Evolutionary conservation across 1,140 invertebrate genomes (phyloP).

Genomic region (Ridgeia piscesae): DNA sequence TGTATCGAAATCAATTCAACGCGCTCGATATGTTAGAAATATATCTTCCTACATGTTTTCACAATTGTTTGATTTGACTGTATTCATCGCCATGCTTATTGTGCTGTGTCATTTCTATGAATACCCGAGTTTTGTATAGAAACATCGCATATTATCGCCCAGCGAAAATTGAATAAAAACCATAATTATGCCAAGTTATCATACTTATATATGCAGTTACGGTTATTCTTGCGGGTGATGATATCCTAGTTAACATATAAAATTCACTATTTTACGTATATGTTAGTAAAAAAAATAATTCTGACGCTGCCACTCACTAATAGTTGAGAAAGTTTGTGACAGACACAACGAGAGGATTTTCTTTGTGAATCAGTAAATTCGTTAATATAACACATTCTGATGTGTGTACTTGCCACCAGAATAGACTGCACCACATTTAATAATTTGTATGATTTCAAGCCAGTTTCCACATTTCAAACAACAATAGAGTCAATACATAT

Average conservation of each 20-base stretch:
- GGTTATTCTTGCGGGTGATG: neutral
- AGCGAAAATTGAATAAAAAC: neutral
- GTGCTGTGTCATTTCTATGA: neutral
- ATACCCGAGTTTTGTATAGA: neutral
- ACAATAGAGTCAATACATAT: too few species aligned
- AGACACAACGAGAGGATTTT: neutral
- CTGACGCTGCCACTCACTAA: too few species aligned
- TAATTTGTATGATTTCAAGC: too few species aligned
- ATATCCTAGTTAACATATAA: neutral
- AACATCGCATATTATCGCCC: neutral
- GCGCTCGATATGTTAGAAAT: neutral
- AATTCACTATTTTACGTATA: neutral
- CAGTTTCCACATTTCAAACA: too few species aligned
- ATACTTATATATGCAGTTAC: neutral
- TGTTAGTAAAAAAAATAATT: neutral
- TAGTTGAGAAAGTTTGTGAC: too few species aligned
- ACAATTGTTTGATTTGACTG: neutral
- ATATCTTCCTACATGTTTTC: neutral
- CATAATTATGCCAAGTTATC: neutral
- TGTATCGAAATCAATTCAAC: neutral
- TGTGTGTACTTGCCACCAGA: too few species aligned
- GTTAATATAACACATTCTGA: too few species aligned
- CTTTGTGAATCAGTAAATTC: neutral
- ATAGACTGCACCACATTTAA: too few species aligned
- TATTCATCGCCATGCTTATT: constrained; percentile 2